A percentile compares a stretch with the other conserved stretches of the same genome.
These are phyloP conservation scores for Daktulosphaira vitifoliae DNA, from an alignment of 1,140 invertebrate species.

Conservation along the genomic window DNA sequence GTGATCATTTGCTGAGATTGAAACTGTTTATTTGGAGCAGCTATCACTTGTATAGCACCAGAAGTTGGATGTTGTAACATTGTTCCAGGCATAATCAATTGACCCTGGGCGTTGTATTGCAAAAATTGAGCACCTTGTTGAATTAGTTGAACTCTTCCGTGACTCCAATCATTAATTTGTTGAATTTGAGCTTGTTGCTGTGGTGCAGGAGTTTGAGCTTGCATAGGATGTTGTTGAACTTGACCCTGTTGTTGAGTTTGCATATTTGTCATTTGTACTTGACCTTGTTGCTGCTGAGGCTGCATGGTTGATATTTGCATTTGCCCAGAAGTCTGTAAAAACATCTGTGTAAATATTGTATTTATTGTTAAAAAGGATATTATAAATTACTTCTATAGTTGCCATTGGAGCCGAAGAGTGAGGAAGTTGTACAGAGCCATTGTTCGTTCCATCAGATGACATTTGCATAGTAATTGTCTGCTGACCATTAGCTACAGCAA, in stretches of 20 bases:
- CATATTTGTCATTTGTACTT: constrained; percentile 42
- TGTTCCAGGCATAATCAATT: constrained; percentile 48
- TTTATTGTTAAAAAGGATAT: too few relatives aligned
- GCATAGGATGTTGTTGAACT: constrained; percentile 44
- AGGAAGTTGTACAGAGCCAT: constrained; percentile 47
- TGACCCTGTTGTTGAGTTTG: constrained; percentile 46
- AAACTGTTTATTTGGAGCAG: constrained; percentile 30
- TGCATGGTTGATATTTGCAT: constrained; percentile 26
- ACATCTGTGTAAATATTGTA: too few relatives aligned
- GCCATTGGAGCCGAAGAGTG: constrained; percentile 44
- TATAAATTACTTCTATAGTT: constrained; percentile 20
- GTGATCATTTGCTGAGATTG: constrained; percentile 29
- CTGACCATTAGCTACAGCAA: constrained; percentile 38
- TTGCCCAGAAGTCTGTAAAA: constrained; percentile 16
- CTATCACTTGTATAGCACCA: constrained; percentile 44
- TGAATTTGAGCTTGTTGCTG: constrained; percentile 33
- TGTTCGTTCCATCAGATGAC: constrained; percentile 47
- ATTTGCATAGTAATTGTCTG: constrained; percentile 32
- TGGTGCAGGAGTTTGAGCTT: constrained; percentile 33
- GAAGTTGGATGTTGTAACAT: constrained; percentile 45
- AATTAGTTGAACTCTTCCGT: constrained; percentile 32
- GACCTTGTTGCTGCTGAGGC: constrained; percentile 33
- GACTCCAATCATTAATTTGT: constrained; percentile 35
- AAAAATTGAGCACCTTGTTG: constrained; percentile 44
- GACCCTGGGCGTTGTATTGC: constrained; percentile 46